Evolutionary conservation across 2,797 vertebrate genomes (phyloP).

Genomic region (Tiaroga cobitis): DNA sequence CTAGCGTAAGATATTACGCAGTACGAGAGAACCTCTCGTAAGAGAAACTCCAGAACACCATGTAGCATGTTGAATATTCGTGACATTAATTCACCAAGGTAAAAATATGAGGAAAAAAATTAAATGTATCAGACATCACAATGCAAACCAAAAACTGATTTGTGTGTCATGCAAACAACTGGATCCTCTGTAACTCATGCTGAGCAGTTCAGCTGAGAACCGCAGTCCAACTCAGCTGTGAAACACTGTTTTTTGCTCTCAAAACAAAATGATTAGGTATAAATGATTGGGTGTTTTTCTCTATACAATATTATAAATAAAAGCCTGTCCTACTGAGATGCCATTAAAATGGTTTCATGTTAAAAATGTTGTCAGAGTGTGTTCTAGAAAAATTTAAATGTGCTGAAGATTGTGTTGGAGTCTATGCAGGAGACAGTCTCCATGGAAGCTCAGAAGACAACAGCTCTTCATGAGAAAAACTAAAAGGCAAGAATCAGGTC

Average conservation of each 20-base stretch:
- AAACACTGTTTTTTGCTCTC: neutral
- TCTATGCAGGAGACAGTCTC: slow-evolving; percentile 20
- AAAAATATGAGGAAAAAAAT: neutral
- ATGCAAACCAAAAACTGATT: neutral
- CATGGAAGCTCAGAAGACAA: slow-evolving; percentile 20
- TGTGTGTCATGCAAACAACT: slow-evolving; percentile 4
- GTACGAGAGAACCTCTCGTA: too few species aligned
- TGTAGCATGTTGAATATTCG: neutral
- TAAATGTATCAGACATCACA: neutral
- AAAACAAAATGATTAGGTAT: neutral
- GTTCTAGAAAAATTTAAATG: neutral
- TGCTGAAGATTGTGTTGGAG: neutral
- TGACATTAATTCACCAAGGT: neutral
- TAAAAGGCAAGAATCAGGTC: slow-evolving; percentile 32
- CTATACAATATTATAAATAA: neutral
- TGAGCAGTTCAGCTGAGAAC: neutral
- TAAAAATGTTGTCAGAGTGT: neutral
- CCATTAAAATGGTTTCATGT: neutral
- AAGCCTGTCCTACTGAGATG: neutral
- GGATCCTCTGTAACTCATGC: neutral
- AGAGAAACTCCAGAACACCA: neutral
- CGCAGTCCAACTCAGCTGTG: neutral
- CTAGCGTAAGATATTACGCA: too few species aligned
- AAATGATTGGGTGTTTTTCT: neutral
- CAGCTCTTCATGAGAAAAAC: slow-evolving; percentile 34